Evolutionary conservation across 1,140 invertebrate species (phyloP).

Genomic region (Heliconius congener): DNA sequence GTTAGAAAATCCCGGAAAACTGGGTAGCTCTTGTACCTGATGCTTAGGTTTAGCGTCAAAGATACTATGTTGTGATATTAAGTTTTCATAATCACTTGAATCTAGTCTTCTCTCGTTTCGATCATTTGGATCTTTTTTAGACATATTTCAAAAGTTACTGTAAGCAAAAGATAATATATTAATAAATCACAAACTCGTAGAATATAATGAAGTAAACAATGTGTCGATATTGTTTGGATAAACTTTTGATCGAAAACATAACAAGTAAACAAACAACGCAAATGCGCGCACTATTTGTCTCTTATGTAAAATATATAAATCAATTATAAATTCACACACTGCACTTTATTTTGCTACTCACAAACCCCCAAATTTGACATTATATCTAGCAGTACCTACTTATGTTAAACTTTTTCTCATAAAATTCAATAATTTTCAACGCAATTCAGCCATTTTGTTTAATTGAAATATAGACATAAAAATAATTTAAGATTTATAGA

Average conservation of each 20-base stretch:
- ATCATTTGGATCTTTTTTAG: conserved; percentile 76
- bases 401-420: conserved; percentile 18
- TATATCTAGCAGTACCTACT: conserved; percentile 2
- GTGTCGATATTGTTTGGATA: conserved; percentile 32
- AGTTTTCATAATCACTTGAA: conserved; percentile 76
- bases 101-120: conserved; percentile 76
- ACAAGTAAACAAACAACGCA: conserved; percentile 76
- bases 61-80: conserved; percentile 78
- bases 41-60: conserved; percentile 74
- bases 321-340: conserved; percentile 4
- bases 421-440: conserved; percentile 28
- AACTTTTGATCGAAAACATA: conserved; percentile 41
- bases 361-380: neutral
- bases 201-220: conserved; percentile 22
- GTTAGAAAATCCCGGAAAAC: conserved; percentile 78
- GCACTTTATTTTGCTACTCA: neutral
- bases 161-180: conserved; percentile 45
- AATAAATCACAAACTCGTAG: conserved; percentile 9
- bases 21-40: conserved; percentile 64
- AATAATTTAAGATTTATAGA: conserved; percentile 21
- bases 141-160: conserved; percentile 67
- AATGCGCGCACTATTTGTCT: conserved; percentile 54
- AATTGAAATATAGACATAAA: conserved; percentile 39
- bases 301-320: conserved; percentile 10
- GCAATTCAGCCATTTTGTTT: conserved; percentile 50